Evolutionary conservation across 1,140 invertebrate genomes (phyloP), one percentile per base, ranked within the genome.

Genomic region (Lysiphlebus fabarum): DNA sequence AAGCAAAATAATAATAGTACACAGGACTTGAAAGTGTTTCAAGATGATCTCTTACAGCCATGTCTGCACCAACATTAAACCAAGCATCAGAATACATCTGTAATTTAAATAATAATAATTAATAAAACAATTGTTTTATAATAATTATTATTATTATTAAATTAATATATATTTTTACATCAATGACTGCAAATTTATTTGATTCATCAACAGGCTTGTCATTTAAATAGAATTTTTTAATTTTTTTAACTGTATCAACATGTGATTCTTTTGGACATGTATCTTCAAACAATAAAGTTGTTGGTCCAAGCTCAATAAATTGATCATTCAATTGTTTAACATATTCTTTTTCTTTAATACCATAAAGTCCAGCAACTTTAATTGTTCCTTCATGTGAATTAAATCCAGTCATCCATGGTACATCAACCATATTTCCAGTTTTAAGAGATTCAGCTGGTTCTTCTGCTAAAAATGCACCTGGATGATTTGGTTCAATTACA

Each of bases 21-120:
- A 86, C 76, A 2, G 86, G 82, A 0, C 75, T 69, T 0, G 76
- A 73, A 17, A 75, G 61, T 5, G 54, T 51, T 0, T 66, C 42
- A 4, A 81, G 57, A 4, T 84, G 82, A 17, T 84, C 72, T 41
- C 80, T 80, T 0, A 87, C 68, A 1, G 85, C 81, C 58, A 84
- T 82, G 59, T 87, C 74, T 10, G 81, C 78, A 0, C 82, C 83
- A 38, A 82, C 81, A 2, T 80, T 77, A 63, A 89, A 88, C 82
- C 87, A 89, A 0, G 83, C 84, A 68, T 90, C 87, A 0, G 85
- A 83, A 51, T 87, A 88, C 56, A 88, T 81, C 87, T 89, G 64
- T 6, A 81, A 78, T 55, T 63, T 56, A 17, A 56, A 54, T 36
- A 61, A 51, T 14, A 37, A 11, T 55, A 26, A 44, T 40, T 40